Percentiles rank a stretch among this genome's conserved stretches.
Conservation (phyloP, 1,140 invertebrate species). For the Medauroidea extradentata region DNA sequence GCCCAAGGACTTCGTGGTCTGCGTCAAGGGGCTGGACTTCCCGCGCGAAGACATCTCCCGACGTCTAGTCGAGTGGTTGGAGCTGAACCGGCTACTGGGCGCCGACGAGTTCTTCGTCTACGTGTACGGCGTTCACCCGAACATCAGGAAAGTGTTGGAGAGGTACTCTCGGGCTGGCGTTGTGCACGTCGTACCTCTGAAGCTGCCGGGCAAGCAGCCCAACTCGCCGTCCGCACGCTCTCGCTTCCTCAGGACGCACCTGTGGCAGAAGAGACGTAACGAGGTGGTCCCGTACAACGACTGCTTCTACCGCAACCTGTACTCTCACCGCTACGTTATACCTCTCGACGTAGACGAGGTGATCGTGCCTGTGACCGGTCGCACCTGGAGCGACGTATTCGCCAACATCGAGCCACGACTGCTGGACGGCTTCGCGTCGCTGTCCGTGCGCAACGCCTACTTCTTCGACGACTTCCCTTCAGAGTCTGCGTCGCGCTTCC, state of each 20-base stretch:
- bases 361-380: conserved; percentile 54
- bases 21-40: conserved; percentile 67
- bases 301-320: conserved; percentile 63
- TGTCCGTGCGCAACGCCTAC: conserved; percentile 61
- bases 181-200: conserved; percentile 49
- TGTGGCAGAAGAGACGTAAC: conserved; percentile 65
- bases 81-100: conserved; percentile 59
- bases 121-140: conserved; percentile 52
- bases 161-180: conserved; percentile 50
- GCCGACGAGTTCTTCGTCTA: conserved; percentile 61
- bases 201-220: conserved; percentile 48
- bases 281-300: conserved; percentile 72
- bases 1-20: conserved; percentile 54
- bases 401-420: conserved; percentile 31
- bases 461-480: conserved; percentile 47
- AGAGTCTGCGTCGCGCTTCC: conserved; percentile 9
- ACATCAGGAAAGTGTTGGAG: conserved; percentile 49
- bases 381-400: conserved; percentile 53
- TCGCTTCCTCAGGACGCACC: conserved; percentile 44
- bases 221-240: conserved; percentile 37
- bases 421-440: conserved; percentile 51
- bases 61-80: conserved; percentile 62
- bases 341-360: conserved; percentile 69
- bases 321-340: conserved; percentile 57
- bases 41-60: conserved; percentile 53